Base-by-base conservation (phyloP, 2,888 invertebrate genomes). In the Clostera curtula region DNA sequence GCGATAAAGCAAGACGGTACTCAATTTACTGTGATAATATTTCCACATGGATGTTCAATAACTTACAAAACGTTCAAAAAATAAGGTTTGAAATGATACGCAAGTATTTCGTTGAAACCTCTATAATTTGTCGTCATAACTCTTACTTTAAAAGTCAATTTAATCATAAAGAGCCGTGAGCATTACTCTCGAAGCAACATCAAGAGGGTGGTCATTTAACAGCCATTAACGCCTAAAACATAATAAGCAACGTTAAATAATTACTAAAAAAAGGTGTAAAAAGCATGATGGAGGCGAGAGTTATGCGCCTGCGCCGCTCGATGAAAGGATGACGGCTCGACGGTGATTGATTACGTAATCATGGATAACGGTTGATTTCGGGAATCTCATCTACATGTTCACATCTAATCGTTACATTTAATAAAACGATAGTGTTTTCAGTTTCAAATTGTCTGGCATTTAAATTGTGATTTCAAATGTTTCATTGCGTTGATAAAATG, bases 341-440 rank as follows among this genome's bases (percentile, higher is more conserved):
- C 79, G 73, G 69, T 69, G 82, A 82, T 83, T 82, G 76, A 82
- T 79, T 76, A 71, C 70, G 77, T 77, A 79, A 80, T 80, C 79
- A 77, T 64, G 71, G 65, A 65, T 67, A 71, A 65, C 67, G 61
- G 60, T 43, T 65, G 64, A 72, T 74, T 79, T 80, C 49, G 73
- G 75, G 68, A 75, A 68, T 69, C 66, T 73, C 70, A 70, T 76
- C n/a, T n/a, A n/a, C n/a, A n/a, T n/a, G n/a, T n/a, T n/a, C n/a
- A n/a, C n/a, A n/a, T n/a, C n/a, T n/a, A n/a, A n/a, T n/a, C n/a
- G n/a, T n/a, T n/a, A n/a, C n/a, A n/a, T n/a, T n/a, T n/a, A n/a
- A n/a, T n/a, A n/a, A n/a, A n/a, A n/a, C n/a, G n/a, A n/a, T n/a
- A n/a, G n/a, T n/a, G n/a, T n/a, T n/a, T n/a, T n/a, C n/a, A n/a